A percentile compares a stretch with the other conserved stretches of the same genome.
Conservation (phyloP, 2,797 vertebrate genomes). For the Anguilla megastoma region DNA sequence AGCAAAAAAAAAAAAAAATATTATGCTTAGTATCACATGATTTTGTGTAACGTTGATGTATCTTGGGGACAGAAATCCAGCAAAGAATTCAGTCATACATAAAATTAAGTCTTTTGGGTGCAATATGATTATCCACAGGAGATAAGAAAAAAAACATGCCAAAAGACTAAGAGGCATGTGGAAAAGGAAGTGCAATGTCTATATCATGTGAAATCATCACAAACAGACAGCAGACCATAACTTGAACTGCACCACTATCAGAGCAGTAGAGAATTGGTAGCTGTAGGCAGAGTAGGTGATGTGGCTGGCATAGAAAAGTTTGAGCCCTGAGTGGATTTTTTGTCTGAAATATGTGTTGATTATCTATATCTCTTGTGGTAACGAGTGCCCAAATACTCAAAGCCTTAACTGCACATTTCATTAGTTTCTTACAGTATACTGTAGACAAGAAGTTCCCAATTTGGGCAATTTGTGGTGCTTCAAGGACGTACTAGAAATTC, state of each 20-base stretch:
- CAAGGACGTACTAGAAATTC: not conserved
- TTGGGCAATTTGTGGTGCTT: not conserved
- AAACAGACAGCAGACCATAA: not conserved
- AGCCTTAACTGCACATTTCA: not conserved
- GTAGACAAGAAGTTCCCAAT: not conserved
- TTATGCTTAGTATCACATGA: not conserved
- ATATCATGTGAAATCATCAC: not conserved
- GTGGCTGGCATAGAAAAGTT: no score
- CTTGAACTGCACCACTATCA: not conserved
- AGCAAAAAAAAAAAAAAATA: not conserved
- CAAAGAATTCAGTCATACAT: not conserved
- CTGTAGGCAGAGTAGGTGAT: no score
- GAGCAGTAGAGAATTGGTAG: not conserved
- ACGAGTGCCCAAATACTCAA: not conserved
- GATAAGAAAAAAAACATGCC: not conserved
- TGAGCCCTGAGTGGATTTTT: no score
- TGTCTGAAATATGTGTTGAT: not conserved
- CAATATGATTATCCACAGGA: not conserved
- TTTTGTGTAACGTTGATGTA: not conserved
- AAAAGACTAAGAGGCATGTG: not conserved
- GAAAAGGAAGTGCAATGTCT: not conserved
- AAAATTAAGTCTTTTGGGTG: not conserved
- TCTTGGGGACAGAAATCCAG: not conserved
- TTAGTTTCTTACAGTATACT: not conserved
- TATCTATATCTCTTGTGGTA: not conserved